These are phyloP conservation scores for Alectoris magna DNA, from an alignment of 2,797 vertebrate species.

Conservation along the genomic window DNA sequence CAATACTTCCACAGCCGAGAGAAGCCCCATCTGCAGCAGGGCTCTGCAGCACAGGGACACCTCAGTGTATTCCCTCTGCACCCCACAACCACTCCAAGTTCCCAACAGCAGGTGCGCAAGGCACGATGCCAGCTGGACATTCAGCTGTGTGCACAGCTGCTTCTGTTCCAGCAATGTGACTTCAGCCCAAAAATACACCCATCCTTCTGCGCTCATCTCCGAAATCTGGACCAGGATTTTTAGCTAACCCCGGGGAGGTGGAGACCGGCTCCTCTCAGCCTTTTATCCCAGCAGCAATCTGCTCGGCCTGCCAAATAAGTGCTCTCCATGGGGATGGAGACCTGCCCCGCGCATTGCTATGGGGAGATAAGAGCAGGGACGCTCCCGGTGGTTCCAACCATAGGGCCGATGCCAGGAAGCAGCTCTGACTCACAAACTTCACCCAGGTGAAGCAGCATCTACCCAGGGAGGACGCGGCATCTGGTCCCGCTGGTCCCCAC, in stretches of 20 bases:
- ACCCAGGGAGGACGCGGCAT: not conserved
- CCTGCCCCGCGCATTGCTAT: not conserved
- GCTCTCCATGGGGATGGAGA: not conserved
- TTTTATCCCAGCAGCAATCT: not conserved
- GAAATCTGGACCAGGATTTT: slow-evolving; percentile 45
- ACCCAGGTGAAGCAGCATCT: not conserved
- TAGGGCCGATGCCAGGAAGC: not conserved
- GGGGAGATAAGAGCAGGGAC: slow-evolving; percentile 34
- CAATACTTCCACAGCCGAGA: not conserved
- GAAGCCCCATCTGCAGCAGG: not conserved
- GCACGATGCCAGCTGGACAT: not conserved
- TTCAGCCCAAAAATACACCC: not conserved
- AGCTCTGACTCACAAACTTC: slow-evolving; percentile 40
- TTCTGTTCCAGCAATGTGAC: not conserved
- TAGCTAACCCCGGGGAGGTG: not conserved
- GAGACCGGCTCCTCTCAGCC: not conserved
- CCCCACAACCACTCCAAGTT: not conserved
- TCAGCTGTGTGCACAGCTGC: slow-evolving; percentile 43
- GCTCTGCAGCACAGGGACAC: fast-evolving
- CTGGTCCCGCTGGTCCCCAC: slow-evolving; percentile 25
- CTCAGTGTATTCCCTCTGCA: not conserved
- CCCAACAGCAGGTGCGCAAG: not conserved
- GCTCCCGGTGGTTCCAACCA: not conserved
- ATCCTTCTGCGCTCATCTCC: not conserved
- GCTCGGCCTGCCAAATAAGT: not conserved